These are phyloP conservation scores for Pecten maximus DNA, from an alignment of 2,888 invertebrate genomes.

Conservation along the genomic window DNA sequence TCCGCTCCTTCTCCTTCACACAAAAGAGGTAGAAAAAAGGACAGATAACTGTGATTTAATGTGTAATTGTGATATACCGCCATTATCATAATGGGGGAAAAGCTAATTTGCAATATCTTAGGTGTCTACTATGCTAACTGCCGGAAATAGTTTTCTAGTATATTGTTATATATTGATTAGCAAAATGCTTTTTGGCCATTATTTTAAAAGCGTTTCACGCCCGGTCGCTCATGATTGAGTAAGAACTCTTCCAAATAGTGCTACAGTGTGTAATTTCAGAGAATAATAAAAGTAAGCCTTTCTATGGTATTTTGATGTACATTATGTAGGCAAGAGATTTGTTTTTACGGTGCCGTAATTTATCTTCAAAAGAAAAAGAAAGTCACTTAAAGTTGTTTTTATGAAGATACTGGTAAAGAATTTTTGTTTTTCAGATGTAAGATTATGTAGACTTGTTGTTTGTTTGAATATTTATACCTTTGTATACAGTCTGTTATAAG, in stretches of 20 bases:
- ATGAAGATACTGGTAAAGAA: neutral
- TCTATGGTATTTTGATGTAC: neutral
- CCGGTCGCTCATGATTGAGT: neutral
- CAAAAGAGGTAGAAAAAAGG: conserved; percentile 58
- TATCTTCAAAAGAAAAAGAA: neutral
- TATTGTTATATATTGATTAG: neutral
- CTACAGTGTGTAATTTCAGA: neutral
- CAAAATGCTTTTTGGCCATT: neutral
- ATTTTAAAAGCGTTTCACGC: neutral
- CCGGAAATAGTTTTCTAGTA: neutral
- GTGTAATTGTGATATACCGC: neutral
- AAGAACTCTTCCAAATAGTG: neutral
- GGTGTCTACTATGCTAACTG: neutral
- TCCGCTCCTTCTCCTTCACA: conserved; percentile 53
- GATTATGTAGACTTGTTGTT: too few relatives aligned
- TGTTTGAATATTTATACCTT: too few relatives aligned
- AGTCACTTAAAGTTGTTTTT: neutral
- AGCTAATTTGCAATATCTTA: neutral
- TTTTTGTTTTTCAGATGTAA: too few relatives aligned
- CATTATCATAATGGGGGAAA: neutral
- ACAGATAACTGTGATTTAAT: conserved; percentile 45
- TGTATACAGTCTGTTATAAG: too few relatives aligned
- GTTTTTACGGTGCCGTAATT: neutral
- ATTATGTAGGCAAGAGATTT: neutral
- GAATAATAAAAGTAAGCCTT: neutral